Conservation (phyloP, 2,113 vertebrate species). For the Phrynocephalus versicolor region DNA sequence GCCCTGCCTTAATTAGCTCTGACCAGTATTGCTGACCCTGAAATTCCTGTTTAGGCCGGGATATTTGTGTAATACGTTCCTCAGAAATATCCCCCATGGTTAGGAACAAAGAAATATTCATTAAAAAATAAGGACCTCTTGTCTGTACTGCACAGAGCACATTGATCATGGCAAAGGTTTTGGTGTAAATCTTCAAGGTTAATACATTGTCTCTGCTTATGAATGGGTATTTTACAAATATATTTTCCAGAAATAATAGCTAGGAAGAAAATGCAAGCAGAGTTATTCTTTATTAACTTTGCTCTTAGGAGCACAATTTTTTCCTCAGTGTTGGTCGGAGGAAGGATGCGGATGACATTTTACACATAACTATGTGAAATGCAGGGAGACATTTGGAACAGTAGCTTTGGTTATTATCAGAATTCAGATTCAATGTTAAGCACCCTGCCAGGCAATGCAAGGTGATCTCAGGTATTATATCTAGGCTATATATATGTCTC, state of each 20-base stretch:
- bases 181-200: constrained; percentile 11
- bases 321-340: too few relatives aligned
- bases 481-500: too few relatives aligned
- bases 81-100: constrained; percentile 1
- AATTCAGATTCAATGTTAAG: too few relatives aligned
- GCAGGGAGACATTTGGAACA: too few relatives aligned
- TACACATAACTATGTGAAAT: too few relatives aligned
- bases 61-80: background rate
- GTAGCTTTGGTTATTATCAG: too few relatives aligned
- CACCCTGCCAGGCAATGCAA: too few relatives aligned
- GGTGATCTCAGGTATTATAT: too few relatives aligned
- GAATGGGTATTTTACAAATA: constrained; percentile 23
- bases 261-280: background rate
- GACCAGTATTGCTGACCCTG: constrained; percentile 19
- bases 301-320: too few relatives aligned
- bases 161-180: background rate
- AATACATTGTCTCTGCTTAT: constrained; percentile 10
- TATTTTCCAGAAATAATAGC: background rate
- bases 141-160: background rate
- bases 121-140: background rate
- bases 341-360: too few relatives aligned
- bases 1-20: constrained; percentile 21
- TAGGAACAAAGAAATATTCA: background rate
- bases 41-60: constrained; percentile 42
- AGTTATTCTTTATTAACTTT: too few relatives aligned